A percentile compares a stretch with the other conserved stretches of the same genome.
Evolutionary conservation across 2,113 vertebrate genomes (phyloP).

Genomic region (Taurulus bubalis): DNA sequence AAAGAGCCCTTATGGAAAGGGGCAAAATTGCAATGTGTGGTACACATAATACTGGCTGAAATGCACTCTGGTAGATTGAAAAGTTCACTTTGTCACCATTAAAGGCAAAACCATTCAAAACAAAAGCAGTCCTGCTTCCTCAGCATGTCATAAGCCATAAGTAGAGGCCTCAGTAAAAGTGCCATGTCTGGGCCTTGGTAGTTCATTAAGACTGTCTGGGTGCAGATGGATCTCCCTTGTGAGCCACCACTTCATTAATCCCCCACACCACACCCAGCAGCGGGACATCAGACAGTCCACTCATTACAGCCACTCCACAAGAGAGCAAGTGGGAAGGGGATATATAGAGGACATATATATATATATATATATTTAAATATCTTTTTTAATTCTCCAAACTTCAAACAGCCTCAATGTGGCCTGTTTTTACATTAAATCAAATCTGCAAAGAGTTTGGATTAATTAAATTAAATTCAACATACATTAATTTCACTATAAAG

Average conservation of each 20-base stretch:
- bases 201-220: slow-evolving; percentile 73
- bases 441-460: slow-evolving; percentile 39
- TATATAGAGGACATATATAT: slow-evolving; percentile 4
- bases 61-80: slow-evolving; percentile 78
- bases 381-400: slow-evolving; percentile 20
- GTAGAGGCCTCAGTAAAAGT: slow-evolving; percentile 55
- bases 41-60: slow-evolving; percentile 37
- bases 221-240: slow-evolving; percentile 67
- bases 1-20: slow-evolving; percentile 34
- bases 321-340: background rate
- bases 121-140: slow-evolving; percentile 63
- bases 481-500: slow-evolving; percentile 45
- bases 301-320: slow-evolving; percentile 47
- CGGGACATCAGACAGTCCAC: slow-evolving; percentile 43
- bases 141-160: slow-evolving; percentile 72
- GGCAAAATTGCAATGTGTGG: slow-evolving; percentile 36
- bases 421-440: slow-evolving; percentile 44
- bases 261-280: slow-evolving; percentile 42
- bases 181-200: slow-evolving; percentile 45
- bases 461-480: slow-evolving; percentile 54
- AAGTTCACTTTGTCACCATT: slow-evolving; percentile 72
- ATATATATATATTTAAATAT: slow-evolving; percentile 33
- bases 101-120: slow-evolving; percentile 61
- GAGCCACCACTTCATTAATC: slow-evolving; percentile 71
- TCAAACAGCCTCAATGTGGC: slow-evolving; percentile 11